phyloP scores from a whole-genome alignment of 2,888 invertebrate genomes.

The Idaea dimidiata region DNA sequence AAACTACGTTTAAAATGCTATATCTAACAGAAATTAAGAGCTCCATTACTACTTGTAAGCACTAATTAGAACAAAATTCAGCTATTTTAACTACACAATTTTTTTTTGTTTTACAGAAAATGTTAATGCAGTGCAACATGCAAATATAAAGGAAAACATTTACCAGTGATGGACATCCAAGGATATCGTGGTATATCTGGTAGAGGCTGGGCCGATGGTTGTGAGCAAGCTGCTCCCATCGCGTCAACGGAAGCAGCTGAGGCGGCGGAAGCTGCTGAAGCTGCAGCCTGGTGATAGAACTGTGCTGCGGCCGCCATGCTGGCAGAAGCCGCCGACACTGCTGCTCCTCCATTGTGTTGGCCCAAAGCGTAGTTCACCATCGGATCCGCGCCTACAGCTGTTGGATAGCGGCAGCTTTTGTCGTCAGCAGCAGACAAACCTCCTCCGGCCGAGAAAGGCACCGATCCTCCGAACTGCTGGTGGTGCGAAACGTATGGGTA shows the following conservation, averaged over 20 bases:
- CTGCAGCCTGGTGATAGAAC: slow-evolving; percentile 93
- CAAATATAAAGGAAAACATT: slow-evolving; percentile 73
- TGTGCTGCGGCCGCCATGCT: slow-evolving; percentile 88
- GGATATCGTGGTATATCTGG: slow-evolving; percentile 96
- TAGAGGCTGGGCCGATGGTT: slow-evolving; percentile 91
- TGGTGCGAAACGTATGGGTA: slow-evolving; percentile 95
- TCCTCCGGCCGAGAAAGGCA: slow-evolving; percentile 84
- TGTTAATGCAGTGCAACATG: slow-evolving; percentile 44
- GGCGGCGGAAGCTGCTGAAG: slow-evolving; percentile 88
- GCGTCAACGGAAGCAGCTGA: slow-evolving; percentile 90
- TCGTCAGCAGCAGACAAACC: slow-evolving; percentile 84
- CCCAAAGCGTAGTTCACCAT: slow-evolving; percentile 91
- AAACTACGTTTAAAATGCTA: background rate
- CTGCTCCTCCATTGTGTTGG: slow-evolving; percentile 87
- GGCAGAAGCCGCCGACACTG: slow-evolving; percentile 84
- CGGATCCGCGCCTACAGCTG: slow-evolving; percentile 83
- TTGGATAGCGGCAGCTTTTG: slow-evolving; percentile 91
- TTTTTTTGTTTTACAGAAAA: slow-evolving; percentile 34
- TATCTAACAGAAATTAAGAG: background rate
- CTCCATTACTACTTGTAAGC: background rate
- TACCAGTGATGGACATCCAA: slow-evolving; percentile 98
- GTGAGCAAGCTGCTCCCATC: slow-evolving; percentile 90
- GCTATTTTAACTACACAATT: slow-evolving; percentile 1
- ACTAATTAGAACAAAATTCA: background rate
- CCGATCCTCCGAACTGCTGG: slow-evolving; percentile 86